Evolutionary conservation across 2,113 vertebrate genomes (phyloP).

Genomic region (Tupaia tana): DNA sequence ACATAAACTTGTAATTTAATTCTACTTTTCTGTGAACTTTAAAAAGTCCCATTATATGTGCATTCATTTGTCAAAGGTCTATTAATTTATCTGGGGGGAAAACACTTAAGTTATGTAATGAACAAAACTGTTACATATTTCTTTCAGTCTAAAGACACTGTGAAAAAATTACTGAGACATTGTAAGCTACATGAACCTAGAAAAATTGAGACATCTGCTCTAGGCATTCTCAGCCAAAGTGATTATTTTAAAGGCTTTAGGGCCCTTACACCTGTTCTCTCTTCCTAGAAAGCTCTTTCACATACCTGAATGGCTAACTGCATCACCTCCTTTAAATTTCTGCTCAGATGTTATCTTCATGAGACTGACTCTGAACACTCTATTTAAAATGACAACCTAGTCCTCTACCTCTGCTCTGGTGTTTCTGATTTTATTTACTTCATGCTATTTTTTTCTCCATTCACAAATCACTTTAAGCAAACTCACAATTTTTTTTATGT

Average conservation of each 20-base stretch:
- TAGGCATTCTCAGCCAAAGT: background rate
- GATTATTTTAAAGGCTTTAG: background rate
- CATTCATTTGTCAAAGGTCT: background rate
- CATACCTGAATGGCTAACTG: background rate
- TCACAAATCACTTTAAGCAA: background rate
- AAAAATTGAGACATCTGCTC: background rate
- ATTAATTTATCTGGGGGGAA: background rate
- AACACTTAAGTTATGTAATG: background rate
- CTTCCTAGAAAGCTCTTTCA: background rate
- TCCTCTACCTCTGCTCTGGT: background rate
- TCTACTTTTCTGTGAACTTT: too few species aligned
- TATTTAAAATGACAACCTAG: background rate
- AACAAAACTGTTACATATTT: background rate
- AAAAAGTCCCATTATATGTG: too few species aligned
- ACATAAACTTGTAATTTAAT: too few species aligned
- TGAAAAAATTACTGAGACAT: background rate
- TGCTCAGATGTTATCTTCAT: background rate
- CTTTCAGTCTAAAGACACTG: constrained; percentile 2
- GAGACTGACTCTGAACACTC: background rate
- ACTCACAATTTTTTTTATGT: background rate
- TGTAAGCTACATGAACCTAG: background rate
- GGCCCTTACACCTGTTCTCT: background rate
- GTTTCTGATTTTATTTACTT: background rate
- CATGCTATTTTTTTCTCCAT: background rate
- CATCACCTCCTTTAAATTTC: background rate